Conservation (phyloP, 1,140 invertebrate genomes). For the Papilio helenus region DNA sequence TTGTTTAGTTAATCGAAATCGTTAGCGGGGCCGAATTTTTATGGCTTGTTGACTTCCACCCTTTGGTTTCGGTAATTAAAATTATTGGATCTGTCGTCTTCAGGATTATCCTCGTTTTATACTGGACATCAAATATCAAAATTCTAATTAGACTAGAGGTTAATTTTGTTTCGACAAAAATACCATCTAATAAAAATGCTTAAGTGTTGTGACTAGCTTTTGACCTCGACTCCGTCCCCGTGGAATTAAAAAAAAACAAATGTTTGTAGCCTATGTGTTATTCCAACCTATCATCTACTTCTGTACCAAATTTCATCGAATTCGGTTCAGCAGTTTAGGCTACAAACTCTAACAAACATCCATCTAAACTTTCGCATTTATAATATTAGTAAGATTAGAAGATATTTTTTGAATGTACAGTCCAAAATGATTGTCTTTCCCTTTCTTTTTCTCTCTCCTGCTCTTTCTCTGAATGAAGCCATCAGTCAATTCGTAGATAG, state of each 20-base stretch:
- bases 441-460: neutral
- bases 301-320: too few relatives aligned
- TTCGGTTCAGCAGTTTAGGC: too few relatives aligned
- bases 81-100: constrained; percentile 16
- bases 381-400: neutral
- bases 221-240: too few relatives aligned
- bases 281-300: too few relatives aligned
- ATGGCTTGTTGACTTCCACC: constrained; percentile 31
- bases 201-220: too few relatives aligned
- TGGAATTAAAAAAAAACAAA: too few relatives aligned
- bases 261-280: too few relatives aligned
- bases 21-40: constrained; percentile 14
- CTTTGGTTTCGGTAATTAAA: constrained; percentile 26
- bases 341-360: too few relatives aligned
- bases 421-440: neutral
- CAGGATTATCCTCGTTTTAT: neutral
- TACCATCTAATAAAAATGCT: too few relatives aligned
- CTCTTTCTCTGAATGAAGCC: neutral
- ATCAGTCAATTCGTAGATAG: constrained; percentile 23
- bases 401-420: neutral
- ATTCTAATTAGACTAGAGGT: neutral
- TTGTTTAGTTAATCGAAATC: constrained; percentile 35
- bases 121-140: constrained; percentile 1
- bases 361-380: too few relatives aligned
- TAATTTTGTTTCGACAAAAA: neutral